These are phyloP conservation scores for Pocillopora damicornis DNA, from an alignment of 64 coral and sea anemone genomes.

Conservation along the genomic window DNA sequence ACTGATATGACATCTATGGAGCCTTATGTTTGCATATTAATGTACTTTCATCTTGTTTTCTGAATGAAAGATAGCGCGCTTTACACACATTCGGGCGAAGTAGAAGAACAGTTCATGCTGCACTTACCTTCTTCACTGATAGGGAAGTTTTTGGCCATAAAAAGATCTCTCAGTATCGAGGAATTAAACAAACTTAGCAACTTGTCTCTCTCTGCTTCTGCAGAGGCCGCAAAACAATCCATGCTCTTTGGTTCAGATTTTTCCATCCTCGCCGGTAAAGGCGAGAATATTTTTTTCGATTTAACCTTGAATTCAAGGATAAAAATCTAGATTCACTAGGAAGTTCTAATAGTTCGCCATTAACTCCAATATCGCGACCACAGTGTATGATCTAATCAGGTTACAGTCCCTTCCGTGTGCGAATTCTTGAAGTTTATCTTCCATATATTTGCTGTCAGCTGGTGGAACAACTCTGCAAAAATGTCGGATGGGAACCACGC, in stretches of 20 bases:
- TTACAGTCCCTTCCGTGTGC: neutral
- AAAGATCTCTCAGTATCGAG: slow-evolving; percentile 1
- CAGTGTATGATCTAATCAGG: neutral
- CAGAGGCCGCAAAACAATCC: neutral
- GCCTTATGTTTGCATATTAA: neutral
- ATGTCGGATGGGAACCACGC: neutral
- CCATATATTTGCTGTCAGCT: neutral
- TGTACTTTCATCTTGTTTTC: neutral
- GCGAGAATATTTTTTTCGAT: neutral
- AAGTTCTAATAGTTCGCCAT: neutral
- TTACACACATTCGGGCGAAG: neutral
- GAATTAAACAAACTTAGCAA: neutral
- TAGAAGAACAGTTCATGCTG: neutral
- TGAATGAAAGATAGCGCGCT: neutral
- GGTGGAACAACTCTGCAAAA: neutral
- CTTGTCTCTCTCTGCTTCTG: slow-evolving; percentile 6
- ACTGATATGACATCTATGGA: neutral
- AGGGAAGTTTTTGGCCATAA: slow-evolving; percentile 7
- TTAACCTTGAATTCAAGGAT: neutral
- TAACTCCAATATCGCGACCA: neutral
- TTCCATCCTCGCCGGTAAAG: neutral
- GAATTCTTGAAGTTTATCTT: neutral
- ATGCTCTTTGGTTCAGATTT: neutral
- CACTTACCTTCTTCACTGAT: neutral
- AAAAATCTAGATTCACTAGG: neutral